Percentiles rank a stretch among this genome's conserved stretches.
phyloP scores from a whole-genome alignment of 2,888 invertebrate genomes.

The Disparrhopalites patrizii region DNA sequence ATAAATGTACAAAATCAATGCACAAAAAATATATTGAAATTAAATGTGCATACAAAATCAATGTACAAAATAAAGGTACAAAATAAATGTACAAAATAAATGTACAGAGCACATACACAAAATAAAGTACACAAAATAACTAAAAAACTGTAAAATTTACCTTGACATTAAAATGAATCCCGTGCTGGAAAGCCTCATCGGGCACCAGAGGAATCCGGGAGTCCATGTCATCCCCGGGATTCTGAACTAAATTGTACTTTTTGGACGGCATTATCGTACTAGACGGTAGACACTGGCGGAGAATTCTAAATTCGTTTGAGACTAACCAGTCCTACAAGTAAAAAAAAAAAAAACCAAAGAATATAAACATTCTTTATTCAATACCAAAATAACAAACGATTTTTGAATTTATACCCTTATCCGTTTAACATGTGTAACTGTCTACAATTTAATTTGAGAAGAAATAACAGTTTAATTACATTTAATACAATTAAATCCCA shows the following conservation, averaged over 20 bases:
- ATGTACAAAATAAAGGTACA: neutral
- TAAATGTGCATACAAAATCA: neutral
- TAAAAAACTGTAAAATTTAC: conserved; percentile 56
- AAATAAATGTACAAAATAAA: no score
- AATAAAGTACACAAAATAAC: no score
- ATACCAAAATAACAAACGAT: no score
- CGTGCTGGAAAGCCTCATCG: conserved; percentile 95
- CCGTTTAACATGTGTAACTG: no score
- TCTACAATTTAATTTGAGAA: no score
- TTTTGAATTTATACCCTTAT: no score
- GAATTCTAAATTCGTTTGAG: neutral
- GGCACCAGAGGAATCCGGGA: conserved; percentile 93
- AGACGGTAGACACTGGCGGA: neutral
- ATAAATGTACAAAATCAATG: neutral
- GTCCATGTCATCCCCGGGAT: conserved; percentile 80
- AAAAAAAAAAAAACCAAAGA: neutral
- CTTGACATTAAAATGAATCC: conserved; percentile 96
- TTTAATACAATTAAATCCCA: no score
- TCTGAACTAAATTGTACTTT: conserved; percentile 88
- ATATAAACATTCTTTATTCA: no score
- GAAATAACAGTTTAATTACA: no score
- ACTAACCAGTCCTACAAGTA: no score
- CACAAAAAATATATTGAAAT: no score
- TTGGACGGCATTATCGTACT: conserved; percentile 69
- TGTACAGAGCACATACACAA: neutral